A percentile compares a stretch with the other conserved stretches of the same genome.
These are phyloP conservation scores for Hycleus phaleratus DNA, from an alignment of 1,140 invertebrate genomes.

Conservation along the genomic window DNA sequence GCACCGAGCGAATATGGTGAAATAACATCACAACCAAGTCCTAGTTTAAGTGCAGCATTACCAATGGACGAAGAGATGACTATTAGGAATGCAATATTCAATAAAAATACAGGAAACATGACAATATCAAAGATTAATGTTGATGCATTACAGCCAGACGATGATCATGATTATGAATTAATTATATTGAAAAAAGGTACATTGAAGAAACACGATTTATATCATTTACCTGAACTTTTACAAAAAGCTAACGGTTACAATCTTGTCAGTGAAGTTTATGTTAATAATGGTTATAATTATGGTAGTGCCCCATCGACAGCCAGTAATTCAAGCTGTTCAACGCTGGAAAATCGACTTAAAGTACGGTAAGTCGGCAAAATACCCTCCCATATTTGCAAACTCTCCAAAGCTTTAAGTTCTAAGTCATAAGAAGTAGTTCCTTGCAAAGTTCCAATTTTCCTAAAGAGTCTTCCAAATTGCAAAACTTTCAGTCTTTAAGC, in stretches of 20 bases:
- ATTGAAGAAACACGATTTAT: constrained; percentile 39
- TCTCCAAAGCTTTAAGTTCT: neutral
- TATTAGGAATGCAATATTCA: constrained; percentile 61
- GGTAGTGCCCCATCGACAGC: constrained; percentile 53
- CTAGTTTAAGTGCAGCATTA: constrained; percentile 57
- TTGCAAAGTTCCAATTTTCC: too few relatives aligned
- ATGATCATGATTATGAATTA: constrained; percentile 44
- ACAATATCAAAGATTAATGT: constrained; percentile 48
- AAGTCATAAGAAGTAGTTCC: too few relatives aligned
- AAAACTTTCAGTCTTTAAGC: too few relatives aligned
- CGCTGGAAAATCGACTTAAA: constrained; percentile 47
- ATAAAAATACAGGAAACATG: constrained; percentile 51
- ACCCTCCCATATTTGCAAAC: neutral
- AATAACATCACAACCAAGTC: constrained; percentile 57
- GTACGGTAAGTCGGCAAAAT: constrained; percentile 36
- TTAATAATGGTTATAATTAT: constrained; percentile 65
- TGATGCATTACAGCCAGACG: constrained; percentile 25
- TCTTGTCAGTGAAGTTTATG: constrained; percentile 68
- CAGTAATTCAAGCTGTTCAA: constrained; percentile 54
- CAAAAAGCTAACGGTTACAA: constrained; percentile 50
- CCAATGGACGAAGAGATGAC: constrained; percentile 71
- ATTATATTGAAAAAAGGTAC: constrained; percentile 46
- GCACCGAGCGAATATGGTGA: constrained; percentile 57
- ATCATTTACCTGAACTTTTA: constrained; percentile 46
- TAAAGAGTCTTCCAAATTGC: too few relatives aligned